Evolutionary conservation across 1,140 invertebrate species (phyloP).

Genomic region (Anoplolepis gracilipes): DNA sequence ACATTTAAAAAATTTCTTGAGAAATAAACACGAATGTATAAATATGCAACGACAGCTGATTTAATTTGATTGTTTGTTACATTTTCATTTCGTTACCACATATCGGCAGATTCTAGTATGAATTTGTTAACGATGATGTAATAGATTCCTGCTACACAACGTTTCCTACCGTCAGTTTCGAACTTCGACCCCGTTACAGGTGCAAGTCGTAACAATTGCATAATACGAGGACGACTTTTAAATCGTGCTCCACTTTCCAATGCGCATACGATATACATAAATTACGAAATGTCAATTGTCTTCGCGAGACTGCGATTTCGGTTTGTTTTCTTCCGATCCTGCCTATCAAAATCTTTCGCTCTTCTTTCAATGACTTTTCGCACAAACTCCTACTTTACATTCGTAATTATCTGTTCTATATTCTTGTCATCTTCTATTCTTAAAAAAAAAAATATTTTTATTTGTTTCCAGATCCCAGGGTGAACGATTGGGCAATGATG

Average conservation of each 20-base stretch:
- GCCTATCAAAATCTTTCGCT: slow-evolving; percentile 24
- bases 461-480: slow-evolving; percentile 92
- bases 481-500: slow-evolving; percentile 96
- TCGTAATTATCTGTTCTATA: background rate
- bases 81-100: background rate
- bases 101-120: background rate
- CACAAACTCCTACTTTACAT: background rate
- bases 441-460: slow-evolving; percentile 10
- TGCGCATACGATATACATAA: background rate
- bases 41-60: background rate
- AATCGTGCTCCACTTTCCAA: slow-evolving; percentile 42
- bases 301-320: background rate
- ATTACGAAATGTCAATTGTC: slow-evolving; percentile 10
- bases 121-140: background rate
- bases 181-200: slow-evolving; percentile 36
- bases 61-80: background rate
- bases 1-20: background rate
- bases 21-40: background rate
- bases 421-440: background rate
- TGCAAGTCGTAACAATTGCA: slow-evolving; percentile 4
- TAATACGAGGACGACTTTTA: slow-evolving; percentile 8
- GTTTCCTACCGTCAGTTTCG: background rate
- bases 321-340: slow-evolving; percentile 34
- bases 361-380: background rate
- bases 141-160: background rate